Conservation (phyloP, 35 echinoderm and acorn worm species). For the Antedon bifida region DNA sequence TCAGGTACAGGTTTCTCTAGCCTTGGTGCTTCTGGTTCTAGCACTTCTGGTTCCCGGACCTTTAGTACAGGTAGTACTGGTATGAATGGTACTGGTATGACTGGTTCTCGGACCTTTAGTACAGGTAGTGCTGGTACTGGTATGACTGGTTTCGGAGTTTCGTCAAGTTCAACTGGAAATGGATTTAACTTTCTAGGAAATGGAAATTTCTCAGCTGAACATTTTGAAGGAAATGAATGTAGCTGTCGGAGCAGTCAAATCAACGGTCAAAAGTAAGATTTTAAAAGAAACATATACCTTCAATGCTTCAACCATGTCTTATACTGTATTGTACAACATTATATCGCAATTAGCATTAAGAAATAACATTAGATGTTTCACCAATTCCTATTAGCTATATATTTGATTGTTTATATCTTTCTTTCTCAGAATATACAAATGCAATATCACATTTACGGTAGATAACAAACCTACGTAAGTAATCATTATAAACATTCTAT, state of each 20-base stretch:
- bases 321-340: no score
- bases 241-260: not conserved
- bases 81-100: not conserved
- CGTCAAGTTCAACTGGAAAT: not conserved
- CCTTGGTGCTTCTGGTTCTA: not conserved
- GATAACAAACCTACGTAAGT: not conserved
- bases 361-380: no score
- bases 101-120: not conserved
- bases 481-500: no score
- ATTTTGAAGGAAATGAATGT: not conserved
- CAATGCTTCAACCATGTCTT: no score
- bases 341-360: no score
- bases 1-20: not conserved
- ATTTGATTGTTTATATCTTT: no score
- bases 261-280: not conserved
- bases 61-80: not conserved
- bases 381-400: no score
- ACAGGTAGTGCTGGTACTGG: not conserved
- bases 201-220: not conserved
- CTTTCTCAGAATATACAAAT: not conserved
- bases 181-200: not conserved
- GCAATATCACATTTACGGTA: not conserved
- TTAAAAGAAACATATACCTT: not conserved
- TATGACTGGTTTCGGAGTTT: not conserved
- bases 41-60: not conserved